A percentile compares a stretch with the other conserved stretches of the same genome.
Evolutionary conservation across 1,140 invertebrate genomes (phyloP).

Genomic region (Drosophila pruinosa): DNA sequence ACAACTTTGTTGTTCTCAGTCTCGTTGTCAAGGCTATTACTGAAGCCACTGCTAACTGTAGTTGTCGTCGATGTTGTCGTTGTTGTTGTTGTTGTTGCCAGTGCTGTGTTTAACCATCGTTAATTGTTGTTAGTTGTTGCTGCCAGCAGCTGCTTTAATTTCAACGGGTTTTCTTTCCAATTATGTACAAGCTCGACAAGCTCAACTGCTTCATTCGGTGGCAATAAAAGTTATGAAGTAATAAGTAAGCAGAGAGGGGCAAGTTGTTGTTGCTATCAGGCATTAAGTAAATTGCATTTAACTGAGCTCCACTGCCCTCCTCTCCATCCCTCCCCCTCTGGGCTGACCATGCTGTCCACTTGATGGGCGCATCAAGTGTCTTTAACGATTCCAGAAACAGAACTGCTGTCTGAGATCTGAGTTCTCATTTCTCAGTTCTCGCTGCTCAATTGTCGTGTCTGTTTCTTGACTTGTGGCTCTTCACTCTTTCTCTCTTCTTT

Average conservation of each 20-base stretch:
- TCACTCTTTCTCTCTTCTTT: not conserved
- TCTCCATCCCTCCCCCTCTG: not conserved
- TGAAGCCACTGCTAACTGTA: slow-evolving; percentile 19
- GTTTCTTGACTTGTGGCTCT: slow-evolving; percentile 4
- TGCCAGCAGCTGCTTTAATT: slow-evolving; percentile 43
- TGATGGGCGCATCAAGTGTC: slow-evolving; percentile 37
- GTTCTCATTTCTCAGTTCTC: not conserved
- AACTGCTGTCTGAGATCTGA: slow-evolving; percentile 2
- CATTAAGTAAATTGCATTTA: slow-evolving; percentile 59
- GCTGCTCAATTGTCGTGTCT: not conserved
- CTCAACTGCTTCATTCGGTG: slow-evolving; percentile 67
- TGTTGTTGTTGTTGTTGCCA: slow-evolving; percentile 24
- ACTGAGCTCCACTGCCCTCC: slow-evolving; percentile 22
- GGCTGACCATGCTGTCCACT: not conserved
- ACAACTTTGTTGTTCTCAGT: slow-evolving; percentile 38
- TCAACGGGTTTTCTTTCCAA: slow-evolving; percentile 61
- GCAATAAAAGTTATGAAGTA: slow-evolving; percentile 75
- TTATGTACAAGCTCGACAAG: slow-evolving; percentile 41
- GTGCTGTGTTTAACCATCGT: slow-evolving; percentile 54
- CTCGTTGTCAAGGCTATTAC: slow-evolving; percentile 66
- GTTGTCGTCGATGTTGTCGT: too few species aligned
- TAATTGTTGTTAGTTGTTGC: slow-evolving; percentile 38
- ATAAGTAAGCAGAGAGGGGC: slow-evolving; percentile 35
- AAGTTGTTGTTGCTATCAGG: slow-evolving; percentile 3
- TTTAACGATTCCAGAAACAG: slow-evolving; percentile 12